Evolutionary conservation across 2,888 invertebrate genomes (phyloP), one percentile per base, ranked within the genome.

Genomic region (Stegophylla sp.): DNA sequence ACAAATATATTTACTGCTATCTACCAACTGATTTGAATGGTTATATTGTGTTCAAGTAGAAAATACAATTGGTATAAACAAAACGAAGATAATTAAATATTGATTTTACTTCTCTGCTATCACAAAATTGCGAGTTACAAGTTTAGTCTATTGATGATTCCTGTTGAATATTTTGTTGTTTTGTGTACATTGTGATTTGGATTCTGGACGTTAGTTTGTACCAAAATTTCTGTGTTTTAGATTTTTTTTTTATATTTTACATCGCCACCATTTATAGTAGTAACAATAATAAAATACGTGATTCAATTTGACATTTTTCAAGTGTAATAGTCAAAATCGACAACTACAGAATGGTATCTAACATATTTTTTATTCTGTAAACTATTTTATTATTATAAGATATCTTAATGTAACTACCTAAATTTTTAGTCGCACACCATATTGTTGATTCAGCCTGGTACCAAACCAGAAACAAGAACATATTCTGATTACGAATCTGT

Each of bases 401-500:
- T 34, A 7, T 34, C n/a, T 34, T 34, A 34, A 34, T 7, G 34
- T 34, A 5, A 7, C 7, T 34, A 34, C 34, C 34, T 34, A 7
- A 5, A 7, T 45, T 88, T 91, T 83, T 87, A 93, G 97, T 93
- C 96, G n/a, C 98, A 99, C 88, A 97, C 98, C 83, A 98, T 99
- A 87, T 89, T 99, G 82, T 88, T 99, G 83, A 94, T 99, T 9
- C 98, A 99, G 87, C 96, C 98, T 1, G 95, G 96, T 2, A 90
- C 90, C 0, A 93, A 96, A 86, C 96, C 98, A 26, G 98, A 98
- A 87, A 97, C 97, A 0, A 91, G 98, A 83, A 98, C 98, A 0
- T 99, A 98, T 87, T 96, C 96, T 0, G 99, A 99, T 87, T 99
- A 98, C 86, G 98, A 99, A 86, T 95, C 96, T 82, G 94, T 98